Percentiles rank a stretch among this genome's conserved stretches.
Evolutionary conservation across 2,113 vertebrate species (phyloP).

Genomic region (rabbit (Oryctolagus cuniculus)): DNA sequence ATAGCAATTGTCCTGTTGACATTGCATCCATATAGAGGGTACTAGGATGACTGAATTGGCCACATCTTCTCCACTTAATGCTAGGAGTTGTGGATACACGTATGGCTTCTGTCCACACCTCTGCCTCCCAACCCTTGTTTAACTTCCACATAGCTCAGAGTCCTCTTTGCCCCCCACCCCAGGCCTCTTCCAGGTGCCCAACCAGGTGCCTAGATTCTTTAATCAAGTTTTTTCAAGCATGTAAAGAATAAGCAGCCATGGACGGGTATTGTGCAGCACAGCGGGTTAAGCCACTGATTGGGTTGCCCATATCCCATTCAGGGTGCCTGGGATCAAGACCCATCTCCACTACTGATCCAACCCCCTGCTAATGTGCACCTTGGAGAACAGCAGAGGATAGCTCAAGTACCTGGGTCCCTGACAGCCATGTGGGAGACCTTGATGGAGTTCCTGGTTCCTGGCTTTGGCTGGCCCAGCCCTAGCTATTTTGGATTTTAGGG

Average conservation of each 20-base stretch:
- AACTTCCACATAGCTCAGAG: neutral
- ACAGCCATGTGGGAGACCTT: too few relatives aligned
- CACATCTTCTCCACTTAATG: neutral
- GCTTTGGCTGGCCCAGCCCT: too few relatives aligned
- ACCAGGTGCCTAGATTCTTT: neutral
- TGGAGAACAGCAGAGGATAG: too few relatives aligned
- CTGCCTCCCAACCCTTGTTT: neutral
- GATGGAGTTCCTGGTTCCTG: too few relatives aligned
- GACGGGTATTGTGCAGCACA: too few relatives aligned
- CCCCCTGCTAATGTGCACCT: too few relatives aligned
- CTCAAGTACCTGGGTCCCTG: too few relatives aligned
- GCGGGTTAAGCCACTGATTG: too few relatives aligned
- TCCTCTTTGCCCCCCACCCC: neutral
- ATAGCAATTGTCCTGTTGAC: neutral
- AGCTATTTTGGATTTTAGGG: too few relatives aligned
- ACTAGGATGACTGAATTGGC: neutral
- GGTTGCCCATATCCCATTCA: too few relatives aligned
- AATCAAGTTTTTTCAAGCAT: conserved; percentile 14
- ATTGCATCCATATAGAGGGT: neutral
- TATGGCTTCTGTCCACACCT: neutral
- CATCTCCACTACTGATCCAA: too few relatives aligned
- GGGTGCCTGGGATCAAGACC: too few relatives aligned
- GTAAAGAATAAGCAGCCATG: neutral
- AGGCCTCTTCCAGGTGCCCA: neutral
- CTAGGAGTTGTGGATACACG: accelerated